Evolutionary conservation across 1,140 invertebrate genomes (phyloP).

Genomic region (Lordiphosa stackelbergi): DNA sequence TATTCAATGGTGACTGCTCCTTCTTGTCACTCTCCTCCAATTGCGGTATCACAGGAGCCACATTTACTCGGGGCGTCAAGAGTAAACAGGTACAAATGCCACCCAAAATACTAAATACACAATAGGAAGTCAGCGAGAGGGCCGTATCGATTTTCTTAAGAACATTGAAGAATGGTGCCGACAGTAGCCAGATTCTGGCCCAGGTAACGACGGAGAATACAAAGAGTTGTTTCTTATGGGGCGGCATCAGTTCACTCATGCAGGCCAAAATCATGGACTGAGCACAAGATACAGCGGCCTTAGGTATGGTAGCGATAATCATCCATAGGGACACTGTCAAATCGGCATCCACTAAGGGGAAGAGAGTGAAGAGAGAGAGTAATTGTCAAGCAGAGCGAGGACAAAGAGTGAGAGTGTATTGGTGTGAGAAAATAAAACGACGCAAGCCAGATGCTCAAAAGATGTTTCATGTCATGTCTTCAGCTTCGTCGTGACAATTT

Average conservation of each 20-base stretch:
- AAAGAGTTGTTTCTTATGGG: constrained; percentile 63
- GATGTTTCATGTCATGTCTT: too few relatives aligned
- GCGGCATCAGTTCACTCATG: constrained; percentile 67
- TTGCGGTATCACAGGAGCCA: constrained; percentile 20
- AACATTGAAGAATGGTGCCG: constrained; percentile 73
- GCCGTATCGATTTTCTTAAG: constrained; percentile 65
- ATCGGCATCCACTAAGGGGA: constrained; percentile 55
- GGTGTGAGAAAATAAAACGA: too few relatives aligned
- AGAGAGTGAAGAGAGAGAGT: background rate
- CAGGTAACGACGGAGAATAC: constrained; percentile 74
- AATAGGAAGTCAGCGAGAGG: constrained; percentile 63
- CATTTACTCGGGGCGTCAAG: constrained; percentile 48
- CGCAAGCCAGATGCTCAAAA: too few relatives aligned
- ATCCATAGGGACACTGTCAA: constrained; percentile 70
- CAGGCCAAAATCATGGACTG: constrained; percentile 73
- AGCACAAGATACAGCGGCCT: constrained; percentile 65
- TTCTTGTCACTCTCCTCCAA: constrained; percentile 42
- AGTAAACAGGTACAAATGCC: constrained; percentile 68
- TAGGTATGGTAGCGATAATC: constrained; percentile 71
- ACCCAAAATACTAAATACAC: constrained; percentile 63
- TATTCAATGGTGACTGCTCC: constrained; percentile 59
- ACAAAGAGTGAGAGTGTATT: too few relatives aligned
- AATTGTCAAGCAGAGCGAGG: too few relatives aligned
- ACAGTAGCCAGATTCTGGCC: constrained; percentile 65
- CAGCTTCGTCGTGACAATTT: too few relatives aligned